Conservation (phyloP, 1,140 invertebrate genomes). For the Hylaeus anthracinus region DNA sequence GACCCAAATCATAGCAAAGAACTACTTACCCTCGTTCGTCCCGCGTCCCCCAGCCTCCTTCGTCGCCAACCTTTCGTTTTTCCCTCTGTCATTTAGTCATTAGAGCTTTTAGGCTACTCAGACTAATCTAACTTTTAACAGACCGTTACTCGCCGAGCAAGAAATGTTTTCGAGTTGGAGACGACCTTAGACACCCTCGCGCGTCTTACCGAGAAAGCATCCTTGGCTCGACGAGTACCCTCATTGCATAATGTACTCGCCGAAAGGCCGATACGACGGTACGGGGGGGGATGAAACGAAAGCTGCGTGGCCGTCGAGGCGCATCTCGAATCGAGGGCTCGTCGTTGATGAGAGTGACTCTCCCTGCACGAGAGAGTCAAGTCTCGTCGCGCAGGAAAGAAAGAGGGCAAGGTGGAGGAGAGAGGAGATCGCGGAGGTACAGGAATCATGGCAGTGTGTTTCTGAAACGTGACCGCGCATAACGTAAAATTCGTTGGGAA, state of each 20-base stretch:
- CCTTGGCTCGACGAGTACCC: conserved; percentile 56
- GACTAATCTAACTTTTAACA: conserved; percentile 61
- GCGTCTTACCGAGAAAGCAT: conserved; percentile 49
- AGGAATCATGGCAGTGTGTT: conserved; percentile 52
- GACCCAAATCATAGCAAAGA: conserved; percentile 38
- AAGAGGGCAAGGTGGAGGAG: background rate
- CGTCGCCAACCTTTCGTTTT: background rate
- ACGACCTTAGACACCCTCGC: conserved; percentile 45
- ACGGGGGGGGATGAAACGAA: conserved; percentile 33
- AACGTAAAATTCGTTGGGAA: conserved; percentile 39
- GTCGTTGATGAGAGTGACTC: conserved; percentile 51
- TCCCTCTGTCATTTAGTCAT: conserved; percentile 55
- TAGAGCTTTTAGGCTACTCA: conserved; percentile 56
- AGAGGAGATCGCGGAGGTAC: background rate
- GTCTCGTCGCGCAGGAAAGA: background rate
- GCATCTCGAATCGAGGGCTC: conserved; percentile 50
- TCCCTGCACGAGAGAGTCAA: background rate
- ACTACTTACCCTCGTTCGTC: conserved; percentile 28
- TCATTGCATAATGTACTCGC: conserved; percentile 66
- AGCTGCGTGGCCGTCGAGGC: conserved; percentile 43
- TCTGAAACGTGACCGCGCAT: conserved; percentile 57
- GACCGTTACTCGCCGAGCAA: conserved; percentile 50
- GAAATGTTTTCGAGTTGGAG: conserved; percentile 57
- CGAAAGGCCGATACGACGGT: conserved; percentile 22
- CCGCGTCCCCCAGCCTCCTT: background rate